Conservation (phyloP, 2,888 invertebrate species). For the Lysandra coridon region DNA sequence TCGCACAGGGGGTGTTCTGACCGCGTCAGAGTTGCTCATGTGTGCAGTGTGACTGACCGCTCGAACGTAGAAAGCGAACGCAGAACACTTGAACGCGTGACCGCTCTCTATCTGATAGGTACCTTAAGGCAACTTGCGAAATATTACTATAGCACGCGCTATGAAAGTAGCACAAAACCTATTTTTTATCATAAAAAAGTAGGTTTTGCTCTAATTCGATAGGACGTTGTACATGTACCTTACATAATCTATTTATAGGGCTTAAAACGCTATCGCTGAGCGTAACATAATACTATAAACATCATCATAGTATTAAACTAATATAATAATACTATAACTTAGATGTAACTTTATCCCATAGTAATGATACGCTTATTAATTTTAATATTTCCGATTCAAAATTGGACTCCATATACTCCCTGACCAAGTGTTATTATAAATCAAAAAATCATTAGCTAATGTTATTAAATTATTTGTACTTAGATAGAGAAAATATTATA, state of each 20-base stretch:
- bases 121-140: too few species aligned
- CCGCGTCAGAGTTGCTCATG: too few species aligned
- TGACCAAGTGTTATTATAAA: slow-evolving; percentile 77
- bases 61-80: too few species aligned
- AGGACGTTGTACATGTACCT: not conserved
- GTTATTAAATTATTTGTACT: slow-evolving; percentile 43
- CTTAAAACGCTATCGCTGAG: slow-evolving; percentile 45
- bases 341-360: slow-evolving; percentile 64
- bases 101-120: too few species aligned
- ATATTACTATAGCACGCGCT: too few species aligned
- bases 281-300: slow-evolving; percentile 10
- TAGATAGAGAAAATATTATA: slow-evolving; percentile 30
- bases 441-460: slow-evolving; percentile 40
- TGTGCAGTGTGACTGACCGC: too few species aligned
- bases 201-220: not conserved
- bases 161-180: not conserved
- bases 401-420: slow-evolving; percentile 78
- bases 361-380: slow-evolving; percentile 80
- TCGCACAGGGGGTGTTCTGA: too few species aligned
- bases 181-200: not conserved
- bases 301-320: slow-evolving; percentile 34
- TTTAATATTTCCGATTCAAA: slow-evolving; percentile 77
- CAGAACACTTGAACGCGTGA: too few species aligned
- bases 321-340: slow-evolving; percentile 34
- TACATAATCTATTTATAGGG: slow-evolving; percentile 47